A percentile compares a stretch with the other conserved stretches of the same genome.
Conservation (phyloP, 2,113 vertebrate genomes). For the Cettia cetti region DNA sequence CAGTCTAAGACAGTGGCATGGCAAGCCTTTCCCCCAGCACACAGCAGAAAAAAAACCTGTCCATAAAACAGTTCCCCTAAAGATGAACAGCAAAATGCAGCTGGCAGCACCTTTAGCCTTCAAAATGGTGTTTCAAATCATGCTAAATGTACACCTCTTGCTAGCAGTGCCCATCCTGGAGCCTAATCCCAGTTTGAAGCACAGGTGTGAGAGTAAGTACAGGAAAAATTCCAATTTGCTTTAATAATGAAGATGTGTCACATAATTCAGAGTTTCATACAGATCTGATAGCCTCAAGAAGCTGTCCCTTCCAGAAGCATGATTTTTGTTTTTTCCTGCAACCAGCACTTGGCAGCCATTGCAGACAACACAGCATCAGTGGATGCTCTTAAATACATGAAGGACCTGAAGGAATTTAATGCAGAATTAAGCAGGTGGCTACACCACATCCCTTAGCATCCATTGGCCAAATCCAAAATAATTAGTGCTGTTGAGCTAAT, state of each 20-base stretch:
- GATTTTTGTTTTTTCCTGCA: neutral
- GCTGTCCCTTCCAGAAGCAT: neutral
- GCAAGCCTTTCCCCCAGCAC: neutral
- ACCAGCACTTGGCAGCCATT: neutral
- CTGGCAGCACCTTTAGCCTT: neutral
- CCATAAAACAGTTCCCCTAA: neutral
- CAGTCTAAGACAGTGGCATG: neutral
- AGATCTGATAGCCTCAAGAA: neutral
- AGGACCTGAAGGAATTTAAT: neutral
- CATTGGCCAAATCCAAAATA: neutral
- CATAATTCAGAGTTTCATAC: neutral
- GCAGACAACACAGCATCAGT: neutral
- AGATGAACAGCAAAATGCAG: neutral
- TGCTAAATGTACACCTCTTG: neutral
- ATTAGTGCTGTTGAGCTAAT: neutral
- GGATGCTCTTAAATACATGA: neutral
- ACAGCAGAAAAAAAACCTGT: neutral
- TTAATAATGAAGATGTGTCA: neutral
- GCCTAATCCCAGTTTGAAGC: neutral
- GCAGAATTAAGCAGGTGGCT: neutral
- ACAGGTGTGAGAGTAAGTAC: neutral
- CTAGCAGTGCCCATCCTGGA: neutral
- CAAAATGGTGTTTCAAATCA: neutral
- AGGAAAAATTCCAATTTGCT: neutral
- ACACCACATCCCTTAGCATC: neutral